Conservation (phyloP, 2,888 invertebrate species). For the Acleris laterana region DNA sequence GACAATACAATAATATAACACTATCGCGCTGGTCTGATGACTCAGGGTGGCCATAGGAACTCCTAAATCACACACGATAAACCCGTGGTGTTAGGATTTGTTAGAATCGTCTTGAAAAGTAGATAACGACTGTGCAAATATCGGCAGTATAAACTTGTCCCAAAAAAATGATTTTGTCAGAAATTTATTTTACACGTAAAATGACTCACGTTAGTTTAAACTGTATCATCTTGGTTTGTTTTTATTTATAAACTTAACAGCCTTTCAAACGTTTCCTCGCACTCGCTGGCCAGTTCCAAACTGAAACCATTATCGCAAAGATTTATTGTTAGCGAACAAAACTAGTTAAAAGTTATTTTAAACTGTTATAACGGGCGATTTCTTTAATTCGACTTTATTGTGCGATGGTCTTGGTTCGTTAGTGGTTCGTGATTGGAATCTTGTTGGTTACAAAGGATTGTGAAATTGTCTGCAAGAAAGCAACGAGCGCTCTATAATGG, state of each 20-base stretch:
- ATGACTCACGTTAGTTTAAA: too few species aligned
- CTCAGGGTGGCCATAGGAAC: too few species aligned
- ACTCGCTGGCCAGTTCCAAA: conserved; percentile 1
- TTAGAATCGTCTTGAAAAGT: too few species aligned
- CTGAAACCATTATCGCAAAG: conserved; percentile 27
- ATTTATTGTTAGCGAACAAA: conserved; percentile 36
- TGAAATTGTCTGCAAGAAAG: not conserved
- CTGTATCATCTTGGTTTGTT: too few species aligned
- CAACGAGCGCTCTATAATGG: not conserved
- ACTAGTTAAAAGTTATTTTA: conserved; percentile 38
- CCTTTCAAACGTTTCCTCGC: conserved; percentile 2
- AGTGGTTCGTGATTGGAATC: conserved; percentile 1
- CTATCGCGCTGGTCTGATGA: too few species aligned
- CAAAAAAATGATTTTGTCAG: too few species aligned
- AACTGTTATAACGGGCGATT: conserved; percentile 14
- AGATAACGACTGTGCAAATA: too few species aligned
- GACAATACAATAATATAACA: too few species aligned
- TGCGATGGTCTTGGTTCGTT: conserved; percentile 8
- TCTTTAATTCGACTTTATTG: conserved; percentile 14
- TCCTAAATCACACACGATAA: too few species aligned
- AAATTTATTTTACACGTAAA: too few species aligned
- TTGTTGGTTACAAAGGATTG: not conserved
- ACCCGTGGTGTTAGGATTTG: too few species aligned
- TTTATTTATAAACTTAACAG: not conserved
- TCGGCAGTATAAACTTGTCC: too few species aligned